Evolutionary conservation across 2,113 vertebrate species (phyloP), one percentile per base, ranked within the genome.

Genomic region (Xenus cinereus): DNA sequence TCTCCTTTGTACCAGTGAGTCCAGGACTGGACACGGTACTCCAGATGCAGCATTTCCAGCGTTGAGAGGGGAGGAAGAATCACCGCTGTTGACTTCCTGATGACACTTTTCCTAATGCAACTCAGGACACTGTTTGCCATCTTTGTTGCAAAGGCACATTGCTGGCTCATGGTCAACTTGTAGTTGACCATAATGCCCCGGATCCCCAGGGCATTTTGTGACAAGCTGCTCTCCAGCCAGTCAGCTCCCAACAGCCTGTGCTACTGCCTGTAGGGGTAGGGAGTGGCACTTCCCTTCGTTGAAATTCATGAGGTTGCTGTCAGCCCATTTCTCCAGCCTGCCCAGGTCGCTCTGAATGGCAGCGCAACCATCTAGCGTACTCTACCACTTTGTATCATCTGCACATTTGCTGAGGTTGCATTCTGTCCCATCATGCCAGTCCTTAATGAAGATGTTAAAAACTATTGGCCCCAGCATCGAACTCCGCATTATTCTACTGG

Each of bases 381-480:
- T 69, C 41, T 75, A 10, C 16, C 46, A 43, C 48, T 69, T 63
- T 28, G 10, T 30, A 64, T 28, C 22, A 37, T 8, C 33, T 67
- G 28, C 51, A n/a, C 19, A 67, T 68, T 62, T 56, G 24, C 51
- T 46, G 41, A 71, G 28, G 32, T 37, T 56, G 16, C 43, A n/a
- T 37, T 71, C 16, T 50, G 20, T 51, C 24, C 32, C 37, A 39
- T 64, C 28, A 30, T 22, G 9, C 21, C 56, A 35, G 41, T 41
- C 22, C 18, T 43, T 77, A 39, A 77, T 11, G 22, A 83, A 46
- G 23, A 66, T 20, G 6, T 51, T 57, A 53, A 53, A 46, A 72
- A 30, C 13, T 12, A 59, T 2, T 21, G 17, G 33, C 5, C 17
- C 20, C 20, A 63, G 28, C 37, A 74, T 3, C 1, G 0, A 50